Conservation (phyloP, 2,113 vertebrate species). For the Corythornis madagascariensis region DNA sequence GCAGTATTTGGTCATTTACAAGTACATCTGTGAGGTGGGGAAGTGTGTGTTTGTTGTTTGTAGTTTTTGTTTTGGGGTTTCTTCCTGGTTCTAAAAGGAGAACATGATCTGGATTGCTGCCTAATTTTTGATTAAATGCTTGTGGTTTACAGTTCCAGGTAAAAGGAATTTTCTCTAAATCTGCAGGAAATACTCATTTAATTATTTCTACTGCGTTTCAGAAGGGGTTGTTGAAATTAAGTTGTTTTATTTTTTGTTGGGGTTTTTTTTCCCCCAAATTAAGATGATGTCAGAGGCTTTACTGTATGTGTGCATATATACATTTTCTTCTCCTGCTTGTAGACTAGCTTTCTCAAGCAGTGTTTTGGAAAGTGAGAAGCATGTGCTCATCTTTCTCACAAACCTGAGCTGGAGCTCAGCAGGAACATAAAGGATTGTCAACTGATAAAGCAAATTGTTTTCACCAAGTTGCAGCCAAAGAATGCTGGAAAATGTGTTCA, state of each 20-base stretch:
- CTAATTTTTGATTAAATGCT: background rate
- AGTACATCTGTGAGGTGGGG: background rate
- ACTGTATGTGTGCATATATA: fast-evolving
- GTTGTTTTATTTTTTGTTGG: background rate
- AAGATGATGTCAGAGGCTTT: background rate
- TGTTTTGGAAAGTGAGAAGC: background rate
- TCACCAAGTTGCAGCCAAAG: background rate
- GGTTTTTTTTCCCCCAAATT: background rate
- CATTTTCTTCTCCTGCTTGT: background rate
- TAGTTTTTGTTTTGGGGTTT: background rate
- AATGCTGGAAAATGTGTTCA: background rate
- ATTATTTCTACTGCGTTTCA: background rate
- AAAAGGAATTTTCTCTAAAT: background rate
- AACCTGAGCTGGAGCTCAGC: background rate
- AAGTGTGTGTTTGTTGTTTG: background rate
- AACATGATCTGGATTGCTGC: background rate
- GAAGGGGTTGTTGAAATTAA: background rate
- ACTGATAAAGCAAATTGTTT: background rate
- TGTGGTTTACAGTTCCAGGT: background rate
- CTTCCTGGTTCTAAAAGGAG: background rate
- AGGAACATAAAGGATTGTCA: background rate
- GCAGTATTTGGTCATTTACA: background rate
- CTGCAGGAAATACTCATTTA: background rate
- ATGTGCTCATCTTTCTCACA: background rate
- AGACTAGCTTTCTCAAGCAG: background rate